Evolutionary conservation across 2,797 vertebrate genomes (phyloP), one percentile per base, ranked within the genome.

Genomic region (Lepidocolaptes lacrymiger): DNA sequence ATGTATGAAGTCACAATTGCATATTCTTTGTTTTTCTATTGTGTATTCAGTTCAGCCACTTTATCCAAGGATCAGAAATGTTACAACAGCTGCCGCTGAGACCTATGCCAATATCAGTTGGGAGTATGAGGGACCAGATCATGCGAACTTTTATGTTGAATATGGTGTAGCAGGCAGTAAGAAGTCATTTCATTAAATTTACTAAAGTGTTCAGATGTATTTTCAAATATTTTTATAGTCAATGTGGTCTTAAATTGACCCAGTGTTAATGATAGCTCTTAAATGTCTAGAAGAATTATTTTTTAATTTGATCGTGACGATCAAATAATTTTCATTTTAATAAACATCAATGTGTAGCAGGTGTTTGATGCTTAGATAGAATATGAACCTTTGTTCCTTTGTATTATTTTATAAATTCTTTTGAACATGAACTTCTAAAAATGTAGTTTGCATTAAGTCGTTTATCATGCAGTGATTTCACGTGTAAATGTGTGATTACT

Each of bases 141-240:
- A 96, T 97, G 98, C 97, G 97, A 99, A 98, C 97, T 96, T 99
- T 98, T 99, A 98, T 98, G 96, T 99, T 99, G 99, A 99, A 98
- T 99, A 99, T 98, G 98, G 97, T 98, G 97, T 98, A 98, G 96
- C 98, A 96, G 98, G 99, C 99, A 99, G 99, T 99, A 99, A 99
- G 99, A 98, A 97, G 94, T 95, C 49, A 89, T 96, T 98, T 98
- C 91, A 88, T 97, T 98, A 90, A 97, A 97, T 91, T 89, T 91
- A 83, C 77, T 95, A 56, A 80, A 95, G 86, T 95, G 61, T 93
- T 96, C 95, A 94, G 88, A 93, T 87, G 69, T 56, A 76, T 95
- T 96, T 97, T 85, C 63, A 71, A 80, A 96, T 34, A 89, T 85
- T 95, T 91, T 91, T 72, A 6, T 54, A 88, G 36, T 80, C 59